phyloP scores from a whole-genome alignment of 2,888 invertebrate genomes.

The Drosophila bunnanda region DNA sequence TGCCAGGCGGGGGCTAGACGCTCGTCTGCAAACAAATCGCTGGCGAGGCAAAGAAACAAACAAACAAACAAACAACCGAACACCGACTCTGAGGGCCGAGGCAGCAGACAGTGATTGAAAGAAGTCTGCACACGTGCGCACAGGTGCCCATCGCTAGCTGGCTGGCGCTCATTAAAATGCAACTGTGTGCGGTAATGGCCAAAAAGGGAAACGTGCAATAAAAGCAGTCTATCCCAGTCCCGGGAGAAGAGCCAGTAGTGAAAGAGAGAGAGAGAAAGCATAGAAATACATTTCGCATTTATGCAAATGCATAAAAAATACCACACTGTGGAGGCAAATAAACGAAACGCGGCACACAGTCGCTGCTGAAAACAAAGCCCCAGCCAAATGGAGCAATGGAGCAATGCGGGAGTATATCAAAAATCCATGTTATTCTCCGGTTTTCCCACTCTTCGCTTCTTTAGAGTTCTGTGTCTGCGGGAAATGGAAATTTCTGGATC shows the following conservation, averaged over 20 bases:
- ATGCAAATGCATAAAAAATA: constrained; percentile 73
- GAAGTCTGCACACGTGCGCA: constrained; percentile 69
- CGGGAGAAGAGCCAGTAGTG: constrained; percentile 9
- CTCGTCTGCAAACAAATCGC: constrained; percentile 73
- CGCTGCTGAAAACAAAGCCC: constrained; percentile 21
- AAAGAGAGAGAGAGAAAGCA: constrained; percentile 23
- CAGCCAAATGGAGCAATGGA: constrained; percentile 39
- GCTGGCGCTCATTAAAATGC: constrained; percentile 72
- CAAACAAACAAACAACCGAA: constrained; percentile 37
- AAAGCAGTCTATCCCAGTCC: constrained; percentile 45
- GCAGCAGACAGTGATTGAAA: constrained; percentile 64
- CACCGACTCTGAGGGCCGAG: constrained; percentile 33
- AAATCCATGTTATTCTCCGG: constrained; percentile 31
- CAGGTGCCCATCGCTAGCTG: constrained; percentile 42
- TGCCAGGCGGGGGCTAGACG: constrained; percentile 53
- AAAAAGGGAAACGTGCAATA: constrained; percentile 73
- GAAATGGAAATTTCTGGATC: constrained; percentile 39
- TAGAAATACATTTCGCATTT: constrained; percentile 68
- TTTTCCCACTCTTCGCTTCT: not conserved
- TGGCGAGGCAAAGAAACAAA: constrained; percentile 59
- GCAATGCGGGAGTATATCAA: constrained; percentile 37
- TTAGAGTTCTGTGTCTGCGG: constrained; percentile 7
- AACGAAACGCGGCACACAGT: constrained; percentile 27
- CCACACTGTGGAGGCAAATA: constrained; percentile 34
- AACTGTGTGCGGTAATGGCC: constrained; percentile 69